These are phyloP conservation scores for human DNA, from an alignment of 2,113 vertebrate species.

Conservation along the genomic window GRCh38 chr5:123597501-123598000, in stretches of 20 bases:
- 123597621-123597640: background rate
- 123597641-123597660: background rate
- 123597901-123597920: background rate
- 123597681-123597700: background rate
- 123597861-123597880: background rate
- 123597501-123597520: background rate
- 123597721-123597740: background rate
- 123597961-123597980: background rate
- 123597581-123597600: slow-evolving; percentile 13
- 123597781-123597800: background rate
- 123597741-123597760: background rate
- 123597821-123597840: background rate
- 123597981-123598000: background rate
- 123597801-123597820: background rate
- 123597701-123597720: background rate
- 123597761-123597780: background rate
- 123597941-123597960: background rate
- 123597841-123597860: background rate
- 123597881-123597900: background rate
- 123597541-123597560: background rate
- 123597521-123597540: background rate
- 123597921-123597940: slow-evolving; percentile 36
- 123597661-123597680: background rate
- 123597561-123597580: background rate
- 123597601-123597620: background rate